Percentiles rank a stretch among this genome's conserved stretches.
Evolutionary conservation across 2,113 vertebrate species (phyloP).

Genomic region (Tenrec ecaudatus): DNA sequence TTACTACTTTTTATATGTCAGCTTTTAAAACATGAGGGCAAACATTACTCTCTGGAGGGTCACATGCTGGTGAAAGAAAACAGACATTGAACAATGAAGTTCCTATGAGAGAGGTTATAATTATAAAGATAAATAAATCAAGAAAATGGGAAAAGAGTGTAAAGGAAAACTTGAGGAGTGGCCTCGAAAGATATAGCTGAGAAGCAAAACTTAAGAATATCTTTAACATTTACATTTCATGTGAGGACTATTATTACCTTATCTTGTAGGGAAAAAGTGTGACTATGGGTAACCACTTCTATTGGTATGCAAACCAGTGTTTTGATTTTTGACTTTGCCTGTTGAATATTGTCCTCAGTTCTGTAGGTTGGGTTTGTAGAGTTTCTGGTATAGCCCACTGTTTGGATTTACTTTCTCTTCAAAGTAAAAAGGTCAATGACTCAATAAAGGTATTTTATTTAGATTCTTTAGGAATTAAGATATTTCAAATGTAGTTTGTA

Average conservation of each 20-base stretch:
- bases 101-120: accelerated
- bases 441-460: neutral
- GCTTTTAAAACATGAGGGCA: neutral
- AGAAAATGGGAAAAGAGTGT: neutral
- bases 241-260: neutral
- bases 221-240: neutral
- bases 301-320: neutral
- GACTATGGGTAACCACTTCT: neutral
- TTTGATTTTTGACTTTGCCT: neutral
- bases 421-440: neutral
- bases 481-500: neutral
- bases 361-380: neutral
- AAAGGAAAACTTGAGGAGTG: neutral
- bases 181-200: neutral
- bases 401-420: neutral
- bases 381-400: neutral
- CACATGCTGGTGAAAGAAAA: neutral
- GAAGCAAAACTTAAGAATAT: neutral
- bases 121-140: neutral
- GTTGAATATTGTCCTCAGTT: neutral
- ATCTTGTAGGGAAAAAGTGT: neutral
- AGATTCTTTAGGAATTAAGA: neutral
- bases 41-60: neutral
- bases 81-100: neutral
- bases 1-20: neutral